A percentile compares a stretch with the other conserved stretches of the same genome.
These are phyloP conservation scores for Daphoenositta chrysoptera DNA, from an alignment of 2,113 vertebrate genomes.

Conservation along the genomic window DNA sequence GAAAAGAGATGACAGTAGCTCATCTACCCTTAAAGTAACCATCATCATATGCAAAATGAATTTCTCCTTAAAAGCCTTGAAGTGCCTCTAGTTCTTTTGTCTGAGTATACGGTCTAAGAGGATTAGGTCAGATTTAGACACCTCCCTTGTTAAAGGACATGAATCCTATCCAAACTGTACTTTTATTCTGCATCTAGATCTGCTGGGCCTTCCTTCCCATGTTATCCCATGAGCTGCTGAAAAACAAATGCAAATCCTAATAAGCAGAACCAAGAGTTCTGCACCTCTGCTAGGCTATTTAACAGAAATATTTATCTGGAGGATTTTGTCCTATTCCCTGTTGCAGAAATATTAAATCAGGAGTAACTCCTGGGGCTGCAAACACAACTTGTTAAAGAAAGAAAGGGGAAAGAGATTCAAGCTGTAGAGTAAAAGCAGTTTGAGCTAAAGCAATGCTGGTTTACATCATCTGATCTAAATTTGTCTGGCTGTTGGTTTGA, in stretches of 20 bases:
- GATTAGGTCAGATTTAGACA: conserved; percentile 18
- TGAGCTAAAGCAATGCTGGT: not conserved
- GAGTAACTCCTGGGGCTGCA: not conserved
- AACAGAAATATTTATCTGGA: not conserved
- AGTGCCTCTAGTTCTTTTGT: not conserved
- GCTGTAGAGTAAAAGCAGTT: not conserved
- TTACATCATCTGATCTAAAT: not conserved
- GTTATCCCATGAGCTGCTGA: not conserved
- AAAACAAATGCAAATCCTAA: not conserved
- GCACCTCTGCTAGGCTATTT: not conserved
- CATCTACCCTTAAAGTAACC: not conserved
- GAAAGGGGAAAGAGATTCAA: not conserved
- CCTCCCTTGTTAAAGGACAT: not conserved
- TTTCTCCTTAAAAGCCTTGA: not conserved
- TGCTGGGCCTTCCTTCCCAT: not conserved
- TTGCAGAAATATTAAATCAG: not conserved
- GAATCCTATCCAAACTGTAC: not conserved
- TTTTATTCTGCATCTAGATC: not conserved
- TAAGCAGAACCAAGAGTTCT: not conserved
- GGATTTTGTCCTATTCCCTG: not conserved
- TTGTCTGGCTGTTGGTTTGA: not conserved
- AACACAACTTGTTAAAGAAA: not conserved
- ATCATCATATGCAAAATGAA: not conserved
- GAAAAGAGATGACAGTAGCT: not conserved
- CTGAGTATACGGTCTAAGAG: not conserved